Evolutionary conservation across 2,113 vertebrate genomes (phyloP), one percentile per base, ranked within the genome.

Genomic region (Struthidea cinerea): DNA sequence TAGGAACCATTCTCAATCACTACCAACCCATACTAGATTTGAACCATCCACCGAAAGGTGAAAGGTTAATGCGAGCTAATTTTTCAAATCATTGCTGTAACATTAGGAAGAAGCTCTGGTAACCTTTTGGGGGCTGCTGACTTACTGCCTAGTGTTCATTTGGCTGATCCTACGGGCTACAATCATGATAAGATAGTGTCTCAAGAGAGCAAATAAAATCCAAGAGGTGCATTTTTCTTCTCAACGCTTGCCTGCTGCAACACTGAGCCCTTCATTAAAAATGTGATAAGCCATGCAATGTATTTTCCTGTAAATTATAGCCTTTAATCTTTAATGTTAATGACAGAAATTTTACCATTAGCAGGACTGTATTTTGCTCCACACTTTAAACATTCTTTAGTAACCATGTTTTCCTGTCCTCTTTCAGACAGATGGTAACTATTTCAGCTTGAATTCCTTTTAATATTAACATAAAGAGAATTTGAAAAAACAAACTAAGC

Each of bases 161-260:
- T 95, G 93, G 84, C 92, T 91, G 92, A 84, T 94, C 75, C 68
- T 91, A 94, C 4, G 0, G 90, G 94, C 88, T 95, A 77, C 84
- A 86, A 59, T 83, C 95, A 71, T 70, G 86, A 90, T 87, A 74
- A 83, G 65, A 60, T 84, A 85, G 85, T 71, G 84, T 95, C 96
- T 88, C 97, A 93, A 56, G 96, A 90, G 95, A 96, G 85, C 82
- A 97, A 96, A 97, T 97, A 94, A 97, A 97, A 96, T 83, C 87
- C 94, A 93, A 82, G 95, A 95, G 86, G 86, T 88, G 56, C 77
- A 91, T 97, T 97, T 96, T 97, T 89, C 92, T 96, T 95, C 90
- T 92, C 78, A 80, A 73, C 8, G 9, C 81, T 90, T 93, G 94
- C 91, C 81, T 92, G 79, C 94, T 91, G 1, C 60, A 95, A 93